Evolutionary conservation across 2,113 vertebrate species (phyloP), one percentile per base, ranked within the genome.

Genomic region (Laterallus jamaicensis): DNA sequence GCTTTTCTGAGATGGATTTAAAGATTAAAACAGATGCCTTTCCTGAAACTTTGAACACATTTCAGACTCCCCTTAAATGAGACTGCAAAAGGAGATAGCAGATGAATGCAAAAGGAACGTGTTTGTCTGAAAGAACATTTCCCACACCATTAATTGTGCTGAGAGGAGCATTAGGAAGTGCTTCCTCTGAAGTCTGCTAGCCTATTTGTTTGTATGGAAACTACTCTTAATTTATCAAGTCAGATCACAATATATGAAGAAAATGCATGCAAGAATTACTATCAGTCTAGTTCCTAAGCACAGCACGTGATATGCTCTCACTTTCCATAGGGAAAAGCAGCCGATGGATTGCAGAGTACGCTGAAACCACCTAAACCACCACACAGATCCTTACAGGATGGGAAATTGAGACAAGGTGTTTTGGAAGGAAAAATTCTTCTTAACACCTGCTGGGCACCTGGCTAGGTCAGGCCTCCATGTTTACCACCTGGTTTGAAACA

Each of bases 81-180:
- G 26, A 21, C 28, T 0, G 1, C 14, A 47, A 40, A 79, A 78
- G n/a, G 32, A 75, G 31, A 28, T 15, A 15, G 31, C 10, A 56
- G 78, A 82, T 55, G 55, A 87, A 14, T 10, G 39, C 12, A 64
- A 73, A n/a, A 37, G 37, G 32, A 39, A 25, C 1, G 32, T 69
- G 16, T 49, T 63, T 82, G n/a, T 26, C 18, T 55, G 67, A 47
- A 88, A n/a, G 8, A 59, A 15, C 21, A 32, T 52, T 69, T 11
- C 5, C 49, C 20, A 82, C 32, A 42, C 15, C 28, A 19, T 32
- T 56, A 56, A 37, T 16, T 54, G 19, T 25, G 60, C 12, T 35
- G 66, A 80, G 10, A 0, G 1, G 50, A 3, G 11, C 15, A 47
- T 17, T 1, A 2, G 44, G 59, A 86, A 39, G 22, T 2, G 1